These are phyloP conservation scores for Heterotilapia buettikoferi DNA, from an alignment of 2,113 vertebrate species.

Conservation along the genomic window DNA sequence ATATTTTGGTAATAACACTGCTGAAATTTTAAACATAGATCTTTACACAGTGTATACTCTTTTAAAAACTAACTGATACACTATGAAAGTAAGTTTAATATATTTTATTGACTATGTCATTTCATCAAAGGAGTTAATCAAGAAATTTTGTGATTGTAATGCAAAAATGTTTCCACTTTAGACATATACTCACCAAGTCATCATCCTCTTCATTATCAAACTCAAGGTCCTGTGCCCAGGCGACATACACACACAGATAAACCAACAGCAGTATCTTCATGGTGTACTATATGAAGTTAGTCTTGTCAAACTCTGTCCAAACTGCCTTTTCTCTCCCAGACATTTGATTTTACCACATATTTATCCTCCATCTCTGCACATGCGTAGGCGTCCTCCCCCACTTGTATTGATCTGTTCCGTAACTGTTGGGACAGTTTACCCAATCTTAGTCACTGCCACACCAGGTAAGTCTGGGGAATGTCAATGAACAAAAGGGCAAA, in stretches of 20 bases:
- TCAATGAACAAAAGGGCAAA: conserved; percentile 8
- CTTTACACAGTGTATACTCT: background rate
- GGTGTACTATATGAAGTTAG: background rate
- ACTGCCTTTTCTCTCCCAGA: background rate
- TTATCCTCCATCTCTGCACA: background rate
- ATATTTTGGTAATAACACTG: background rate
- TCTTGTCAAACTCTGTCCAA: background rate
- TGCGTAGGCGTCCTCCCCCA: background rate
- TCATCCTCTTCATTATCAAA: conserved; percentile 63
- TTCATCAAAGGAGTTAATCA: background rate
- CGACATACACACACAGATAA: background rate
- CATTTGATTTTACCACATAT: background rate
- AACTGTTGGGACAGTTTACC: background rate
- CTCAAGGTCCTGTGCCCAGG: background rate
- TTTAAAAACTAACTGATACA: background rate
- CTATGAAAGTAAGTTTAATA: background rate
- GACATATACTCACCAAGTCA: conserved; percentile 10
- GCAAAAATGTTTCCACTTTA: background rate
- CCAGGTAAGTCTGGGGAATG: background rate
- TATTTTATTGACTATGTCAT: background rate
- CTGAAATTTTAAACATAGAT: background rate
- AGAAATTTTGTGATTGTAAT: background rate
- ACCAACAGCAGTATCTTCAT: conserved; percentile 65
- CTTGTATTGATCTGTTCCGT: conserved; percentile 2
- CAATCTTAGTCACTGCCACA: background rate